Conservation (phyloP, 2,113 vertebrate species). For the Hippocampus mohnikei region DNA sequence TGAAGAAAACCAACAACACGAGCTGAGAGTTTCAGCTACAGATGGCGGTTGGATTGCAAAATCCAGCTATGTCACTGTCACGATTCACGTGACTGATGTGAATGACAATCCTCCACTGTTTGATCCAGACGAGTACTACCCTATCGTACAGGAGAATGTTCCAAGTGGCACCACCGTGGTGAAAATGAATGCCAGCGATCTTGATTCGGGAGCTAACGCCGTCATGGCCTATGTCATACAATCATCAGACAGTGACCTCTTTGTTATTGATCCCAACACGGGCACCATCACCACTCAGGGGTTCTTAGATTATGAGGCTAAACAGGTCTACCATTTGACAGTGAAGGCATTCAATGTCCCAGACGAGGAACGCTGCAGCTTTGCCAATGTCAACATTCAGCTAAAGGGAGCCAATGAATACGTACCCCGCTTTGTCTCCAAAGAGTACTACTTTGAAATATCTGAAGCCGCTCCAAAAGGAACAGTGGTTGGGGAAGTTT, state of each 20-base stretch:
- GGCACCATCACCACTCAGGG: constrained; percentile 95
- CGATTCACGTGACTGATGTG: constrained; percentile 82
- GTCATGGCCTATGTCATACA: constrained; percentile 89
- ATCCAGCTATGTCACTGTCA: constrained; percentile 85
- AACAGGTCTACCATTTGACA: constrained; percentile 90
- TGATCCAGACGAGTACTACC: constrained; percentile 83
- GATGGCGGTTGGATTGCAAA: constrained; percentile 93
- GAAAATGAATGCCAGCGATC: constrained; percentile 82
- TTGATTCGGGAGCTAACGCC: constrained; percentile 85
- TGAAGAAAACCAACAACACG: constrained; percentile 81
- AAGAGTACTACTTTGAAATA: constrained; percentile 94
- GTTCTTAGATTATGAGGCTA: constrained; percentile 95
- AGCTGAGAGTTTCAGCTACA: constrained; percentile 82
- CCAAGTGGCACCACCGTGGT: constrained; percentile 94
- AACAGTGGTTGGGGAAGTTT: constrained; percentile 89
- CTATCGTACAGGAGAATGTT: constrained; percentile 88
- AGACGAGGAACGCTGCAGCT: constrained; percentile 90
- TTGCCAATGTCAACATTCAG: constrained; percentile 87
- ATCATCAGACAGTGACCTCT: constrained; percentile 94
- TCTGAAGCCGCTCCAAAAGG: constrained; percentile 89
- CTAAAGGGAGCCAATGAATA: constrained; percentile 94
- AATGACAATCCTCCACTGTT: constrained; percentile 94
- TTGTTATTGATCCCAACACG: constrained; percentile 93
- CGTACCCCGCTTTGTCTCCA: constrained; percentile 96
- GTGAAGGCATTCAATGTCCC: constrained; percentile 96